phyloP scores from a whole-genome alignment of 2,113 vertebrate species.

The Hoplias malabaricus region DNA sequence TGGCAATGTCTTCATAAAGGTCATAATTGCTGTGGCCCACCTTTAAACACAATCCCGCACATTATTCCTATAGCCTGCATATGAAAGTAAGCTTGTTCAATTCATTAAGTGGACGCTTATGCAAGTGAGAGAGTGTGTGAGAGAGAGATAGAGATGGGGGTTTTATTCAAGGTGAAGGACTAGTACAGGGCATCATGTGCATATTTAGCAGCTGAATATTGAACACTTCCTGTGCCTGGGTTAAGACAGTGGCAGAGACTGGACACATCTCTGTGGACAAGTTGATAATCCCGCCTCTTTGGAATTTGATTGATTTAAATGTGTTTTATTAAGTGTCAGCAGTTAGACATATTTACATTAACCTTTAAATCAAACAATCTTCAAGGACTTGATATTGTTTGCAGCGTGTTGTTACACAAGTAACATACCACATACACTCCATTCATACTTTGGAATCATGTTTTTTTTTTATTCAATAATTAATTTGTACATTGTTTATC shows the following conservation, averaged over 20 bases:
- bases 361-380: no score
- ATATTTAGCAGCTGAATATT: conserved; percentile 31
- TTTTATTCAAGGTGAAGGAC: conserved; percentile 33
- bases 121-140: not conserved
- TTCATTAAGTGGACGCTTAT: not conserved
- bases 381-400: no score
- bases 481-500: no score
- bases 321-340: not conserved
- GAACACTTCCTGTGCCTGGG: conserved; percentile 17
- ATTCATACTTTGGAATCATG: no score
- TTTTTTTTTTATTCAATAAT: no score
- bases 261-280: not conserved
- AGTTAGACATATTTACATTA: not conserved
- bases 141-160: not conserved
- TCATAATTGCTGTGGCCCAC: conserved; percentile 26
- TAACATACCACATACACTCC: no score
- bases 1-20: conserved; percentile 14
- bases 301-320: not conserved
- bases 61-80: not conserved
- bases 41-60: conserved; percentile 7
- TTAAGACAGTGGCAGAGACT: conserved; percentile 5
- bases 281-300: no score
- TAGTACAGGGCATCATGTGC: not conserved
- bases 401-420: no score
- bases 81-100: not conserved